Evolutionary conservation across 2,888 invertebrate species (phyloP).

Genomic region (Ramazzottius varieornatus): DNA sequence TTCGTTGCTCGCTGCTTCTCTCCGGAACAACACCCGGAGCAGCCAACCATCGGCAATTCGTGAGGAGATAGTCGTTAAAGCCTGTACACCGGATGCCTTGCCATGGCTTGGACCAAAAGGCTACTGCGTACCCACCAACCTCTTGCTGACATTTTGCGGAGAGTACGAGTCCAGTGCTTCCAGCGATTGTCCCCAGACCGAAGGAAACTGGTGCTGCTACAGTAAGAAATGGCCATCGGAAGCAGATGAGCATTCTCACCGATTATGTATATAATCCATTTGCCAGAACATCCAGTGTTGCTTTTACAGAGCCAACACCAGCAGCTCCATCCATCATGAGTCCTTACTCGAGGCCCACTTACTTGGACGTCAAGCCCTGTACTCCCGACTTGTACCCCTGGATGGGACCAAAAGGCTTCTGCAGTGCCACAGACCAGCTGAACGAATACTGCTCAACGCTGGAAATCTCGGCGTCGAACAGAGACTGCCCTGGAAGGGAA

Average conservation of each 20-base stretch:
- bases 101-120: neutral
- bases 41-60: neutral
- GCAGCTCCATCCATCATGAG: neutral
- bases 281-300: too few species aligned
- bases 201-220: slow-evolving; percentile 2
- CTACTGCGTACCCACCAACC: neutral
- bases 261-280: too few species aligned
- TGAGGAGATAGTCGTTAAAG: neutral
- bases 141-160: neutral
- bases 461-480: neutral
- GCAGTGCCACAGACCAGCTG: neutral
- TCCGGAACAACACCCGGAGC: neutral
- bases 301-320: neutral
- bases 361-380: neutral
- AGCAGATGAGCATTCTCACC: too few species aligned
- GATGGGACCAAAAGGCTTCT: neutral
- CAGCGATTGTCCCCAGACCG: neutral
- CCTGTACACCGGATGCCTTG: neutral
- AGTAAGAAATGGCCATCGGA: too few species aligned
- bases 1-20: too few species aligned
- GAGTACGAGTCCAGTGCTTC: neutral
- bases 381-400: neutral
- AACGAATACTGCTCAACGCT: neutral
- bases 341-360: neutral
- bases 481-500: neutral